phyloP scores from a whole-genome alignment of 2,888 invertebrate genomes.

The Sthenelais limicola region DNA sequence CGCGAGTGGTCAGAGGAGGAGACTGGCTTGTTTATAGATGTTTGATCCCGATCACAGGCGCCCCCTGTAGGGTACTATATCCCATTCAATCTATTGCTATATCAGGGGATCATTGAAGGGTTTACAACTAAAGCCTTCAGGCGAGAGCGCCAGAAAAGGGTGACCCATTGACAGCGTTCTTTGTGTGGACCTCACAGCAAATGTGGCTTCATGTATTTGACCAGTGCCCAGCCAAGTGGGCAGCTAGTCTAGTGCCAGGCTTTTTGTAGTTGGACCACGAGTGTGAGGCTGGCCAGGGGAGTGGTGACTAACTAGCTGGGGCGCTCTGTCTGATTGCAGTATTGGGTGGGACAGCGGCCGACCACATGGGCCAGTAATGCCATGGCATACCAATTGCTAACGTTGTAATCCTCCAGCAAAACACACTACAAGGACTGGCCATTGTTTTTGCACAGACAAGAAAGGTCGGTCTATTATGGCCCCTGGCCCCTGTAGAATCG shows the following conservation, averaged over 20 bases:
- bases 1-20: no score
- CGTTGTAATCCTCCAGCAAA: conserved; percentile 36
- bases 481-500: not conserved
- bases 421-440: no score
- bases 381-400: conserved; percentile 32
- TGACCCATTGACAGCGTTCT: no score
- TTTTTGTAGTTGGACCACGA: conserved; percentile 31
- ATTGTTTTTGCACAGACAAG: no score
- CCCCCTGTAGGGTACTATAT: not conserved
- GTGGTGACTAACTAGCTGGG: conserved; percentile 37
- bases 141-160: no score
- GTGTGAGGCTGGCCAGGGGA: conserved; percentile 17
- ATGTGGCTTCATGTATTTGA: conserved; percentile 15
- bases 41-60: not conserved
- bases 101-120: no score
- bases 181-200: no score
- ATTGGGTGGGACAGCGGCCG: conserved; percentile 24
- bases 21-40: not conserved
- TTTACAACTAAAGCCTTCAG: no score
- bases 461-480: conserved; percentile 23
- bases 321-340: conserved; percentile 33
- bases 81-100: no score
- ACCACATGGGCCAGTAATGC: conserved; percentile 31
- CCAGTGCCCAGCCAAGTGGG: conserved; percentile 26
- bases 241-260: conserved; percentile 4